Percentiles rank a stretch among this genome's conserved stretches.
Evolutionary conservation across 2,797 vertebrate genomes (phyloP).

Genomic region (Sarcoramphus papa): DNA sequence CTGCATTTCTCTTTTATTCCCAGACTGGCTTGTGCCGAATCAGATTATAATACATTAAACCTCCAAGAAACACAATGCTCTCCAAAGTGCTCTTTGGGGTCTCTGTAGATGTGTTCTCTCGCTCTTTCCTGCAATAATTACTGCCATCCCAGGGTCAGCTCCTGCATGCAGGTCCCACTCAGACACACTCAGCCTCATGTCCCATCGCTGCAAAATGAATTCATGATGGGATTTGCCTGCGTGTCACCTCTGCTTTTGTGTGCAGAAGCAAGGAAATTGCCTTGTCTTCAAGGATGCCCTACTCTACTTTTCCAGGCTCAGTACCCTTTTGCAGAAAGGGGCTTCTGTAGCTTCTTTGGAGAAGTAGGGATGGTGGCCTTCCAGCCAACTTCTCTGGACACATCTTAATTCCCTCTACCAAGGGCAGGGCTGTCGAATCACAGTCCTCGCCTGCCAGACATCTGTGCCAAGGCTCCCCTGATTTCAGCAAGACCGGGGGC

Average conservation of each 20-base stretch:
- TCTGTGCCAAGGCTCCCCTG: background rate
- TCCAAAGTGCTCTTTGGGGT: slow-evolving; percentile 55
- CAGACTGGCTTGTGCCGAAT: slow-evolving; percentile 59
- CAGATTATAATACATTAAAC: slow-evolving; percentile 69
- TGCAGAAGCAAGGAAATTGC: background rate
- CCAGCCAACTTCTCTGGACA: background rate
- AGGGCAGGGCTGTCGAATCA: background rate
- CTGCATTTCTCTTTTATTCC: slow-evolving; percentile 67
- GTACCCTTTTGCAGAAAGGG: background rate
- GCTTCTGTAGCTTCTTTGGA: background rate
- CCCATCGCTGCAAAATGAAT: background rate
- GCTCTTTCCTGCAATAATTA: slow-evolving; percentile 22
- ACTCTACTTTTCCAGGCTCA: background rate
- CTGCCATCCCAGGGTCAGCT: slow-evolving; percentile 29
- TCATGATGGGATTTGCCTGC: background rate
- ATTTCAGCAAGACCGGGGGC: fast-evolving
- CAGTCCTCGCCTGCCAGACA: background rate
- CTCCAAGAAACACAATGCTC: slow-evolving; percentile 64
- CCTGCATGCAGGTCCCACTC: background rate
- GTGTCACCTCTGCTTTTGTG: fast-evolving
- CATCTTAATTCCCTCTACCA: background rate
- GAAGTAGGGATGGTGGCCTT: background rate
- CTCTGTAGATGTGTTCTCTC: background rate
- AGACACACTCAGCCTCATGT: background rate
- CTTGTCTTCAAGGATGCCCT: background rate